Conservation (phyloP, 2,113 vertebrate genomes). For the Recurvirostra avosetta region DNA sequence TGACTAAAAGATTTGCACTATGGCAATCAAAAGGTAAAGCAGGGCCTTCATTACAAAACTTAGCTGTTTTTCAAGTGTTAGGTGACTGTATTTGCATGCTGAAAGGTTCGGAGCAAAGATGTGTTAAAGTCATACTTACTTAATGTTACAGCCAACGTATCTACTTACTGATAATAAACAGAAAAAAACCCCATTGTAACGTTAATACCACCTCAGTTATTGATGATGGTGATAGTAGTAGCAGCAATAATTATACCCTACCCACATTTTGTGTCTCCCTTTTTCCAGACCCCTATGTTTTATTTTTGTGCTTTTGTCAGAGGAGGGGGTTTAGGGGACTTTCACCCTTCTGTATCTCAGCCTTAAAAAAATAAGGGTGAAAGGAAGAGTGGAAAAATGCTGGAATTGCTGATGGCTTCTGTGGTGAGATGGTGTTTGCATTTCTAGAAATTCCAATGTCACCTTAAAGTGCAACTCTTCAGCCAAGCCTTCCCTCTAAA, state of each 20-base stretch:
- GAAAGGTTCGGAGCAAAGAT: neutral
- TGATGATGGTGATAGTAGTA: neutral
- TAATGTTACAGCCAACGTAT: neutral
- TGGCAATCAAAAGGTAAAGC: neutral
- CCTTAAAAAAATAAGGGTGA: neutral
- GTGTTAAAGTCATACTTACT: neutral
- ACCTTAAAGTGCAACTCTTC: neutral
- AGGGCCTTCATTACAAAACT: neutral
- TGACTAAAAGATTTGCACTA: neutral
- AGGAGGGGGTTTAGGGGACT: neutral
- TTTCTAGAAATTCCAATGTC: neutral
- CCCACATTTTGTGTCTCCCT: neutral
- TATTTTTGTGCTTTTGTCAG: neutral
- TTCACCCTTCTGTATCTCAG: neutral
- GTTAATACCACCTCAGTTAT: neutral
- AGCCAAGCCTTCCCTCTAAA: neutral
- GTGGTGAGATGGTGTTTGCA: neutral
- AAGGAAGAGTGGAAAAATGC: neutral
- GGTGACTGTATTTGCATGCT: neutral
- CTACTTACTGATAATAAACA: neutral
- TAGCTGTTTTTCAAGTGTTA: neutral
- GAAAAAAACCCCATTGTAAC: neutral
- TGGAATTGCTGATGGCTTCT: neutral
- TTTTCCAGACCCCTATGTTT: neutral
- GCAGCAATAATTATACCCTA: neutral